Conservation (phyloP, 2,113 vertebrate genomes). For the Pleuronectes platessa region DNA sequence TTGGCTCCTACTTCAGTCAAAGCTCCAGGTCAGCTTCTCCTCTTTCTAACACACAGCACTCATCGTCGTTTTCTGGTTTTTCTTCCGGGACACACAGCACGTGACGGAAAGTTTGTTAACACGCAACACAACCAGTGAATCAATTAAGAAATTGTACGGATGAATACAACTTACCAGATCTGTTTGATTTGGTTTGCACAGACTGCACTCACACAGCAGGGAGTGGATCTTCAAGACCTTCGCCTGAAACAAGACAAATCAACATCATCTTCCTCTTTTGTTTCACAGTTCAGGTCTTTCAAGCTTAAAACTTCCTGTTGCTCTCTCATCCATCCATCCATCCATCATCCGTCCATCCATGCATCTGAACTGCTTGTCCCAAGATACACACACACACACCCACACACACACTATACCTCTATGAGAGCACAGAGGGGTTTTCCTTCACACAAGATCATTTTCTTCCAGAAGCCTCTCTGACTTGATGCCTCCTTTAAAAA, state of each 20-base stretch:
- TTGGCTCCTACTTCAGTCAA: no score
- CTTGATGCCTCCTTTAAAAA: constrained; percentile 47
- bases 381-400: background rate
- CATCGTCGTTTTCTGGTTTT: constrained; percentile 76
- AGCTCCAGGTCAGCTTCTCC: no score
- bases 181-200: constrained; percentile 25
- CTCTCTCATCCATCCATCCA: no score
- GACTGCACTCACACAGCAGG: constrained; percentile 29
- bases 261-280: background rate
- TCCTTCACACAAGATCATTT: background rate
- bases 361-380: background rate
- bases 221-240: constrained; percentile 42
- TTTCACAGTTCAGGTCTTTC: background rate
- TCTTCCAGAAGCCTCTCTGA: constrained; percentile 62
- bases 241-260: constrained; percentile 57
- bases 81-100: constrained; percentile 37
- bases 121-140: background rate
- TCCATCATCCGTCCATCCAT: no score
- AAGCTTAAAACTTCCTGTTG: no score
- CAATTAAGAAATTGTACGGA: background rate
- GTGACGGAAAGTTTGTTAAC: background rate
- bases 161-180: constrained; percentile 56
- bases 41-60: constrained; percentile 50
- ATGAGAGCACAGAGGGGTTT: background rate
- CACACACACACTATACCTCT: background rate